Percentiles rank a stretch among this genome's conserved stretches.
phyloP scores from a whole-genome alignment of 2,113 vertebrate genomes.

The Brachyhypopomus occidentalis region DNA sequence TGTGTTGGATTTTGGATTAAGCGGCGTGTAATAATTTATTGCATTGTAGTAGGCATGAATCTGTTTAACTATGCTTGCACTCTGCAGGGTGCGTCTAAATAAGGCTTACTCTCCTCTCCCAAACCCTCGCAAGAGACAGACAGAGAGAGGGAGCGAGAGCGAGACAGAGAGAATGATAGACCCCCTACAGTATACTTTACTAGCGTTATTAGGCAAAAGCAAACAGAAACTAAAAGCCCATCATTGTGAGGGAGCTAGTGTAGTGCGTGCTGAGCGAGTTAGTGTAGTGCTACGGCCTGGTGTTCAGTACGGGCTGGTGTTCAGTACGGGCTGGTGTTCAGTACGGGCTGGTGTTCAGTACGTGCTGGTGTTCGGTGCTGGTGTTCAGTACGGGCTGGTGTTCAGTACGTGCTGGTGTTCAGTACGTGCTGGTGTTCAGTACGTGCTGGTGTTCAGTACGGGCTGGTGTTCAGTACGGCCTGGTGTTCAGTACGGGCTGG shows the following conservation, averaged over 20 bases:
- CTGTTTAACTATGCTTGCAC: constrained; percentile 54
- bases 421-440: too few relatives aligned
- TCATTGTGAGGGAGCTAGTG: constrained; percentile 48
- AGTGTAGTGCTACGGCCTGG: too few relatives aligned
- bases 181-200: constrained; percentile 37
- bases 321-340: too few relatives aligned
- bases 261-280: not conserved
- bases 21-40: constrained; percentile 61
- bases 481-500: too few relatives aligned
- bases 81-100: constrained; percentile 58
- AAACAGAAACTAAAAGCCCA: constrained; percentile 58
- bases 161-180: constrained; percentile 27
- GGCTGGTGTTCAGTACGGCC: too few relatives aligned
- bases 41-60: constrained; percentile 50
- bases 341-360: too few relatives aligned
- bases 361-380: too few relatives aligned
- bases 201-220: constrained; percentile 53
- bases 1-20: constrained; percentile 58
- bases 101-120: constrained; percentile 35
- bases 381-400: too few relatives aligned
- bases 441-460: too few relatives aligned
- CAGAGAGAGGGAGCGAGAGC: constrained; percentile 16
- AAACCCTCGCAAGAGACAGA: constrained; percentile 17
- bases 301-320: too few relatives aligned
- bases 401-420: too few relatives aligned